Base-by-base conservation (phyloP, 37 sponge, comb jelly and placozoan genomes). In the Crambe crambe region DNA sequence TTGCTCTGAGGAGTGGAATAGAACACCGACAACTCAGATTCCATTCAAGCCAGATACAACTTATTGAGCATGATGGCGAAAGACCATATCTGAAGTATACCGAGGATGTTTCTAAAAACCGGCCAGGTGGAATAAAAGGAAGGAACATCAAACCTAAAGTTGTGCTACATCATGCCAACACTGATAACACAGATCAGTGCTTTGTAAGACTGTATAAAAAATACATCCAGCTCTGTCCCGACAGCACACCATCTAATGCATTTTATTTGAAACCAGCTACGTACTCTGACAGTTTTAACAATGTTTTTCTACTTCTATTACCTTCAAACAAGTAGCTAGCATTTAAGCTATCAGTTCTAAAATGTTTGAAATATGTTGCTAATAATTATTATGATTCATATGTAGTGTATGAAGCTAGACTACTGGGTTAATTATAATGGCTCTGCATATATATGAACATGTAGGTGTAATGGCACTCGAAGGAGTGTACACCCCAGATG, bases 1-100 rank as follows among this genome's bases (percentile, higher is more conserved):
- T 78, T 26, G 80, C 80, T 34, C 71, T 80, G n/a, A 30, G 80
- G 70, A 70, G 75, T n/a, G 67, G 86, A n/a, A 42, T 47, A 6
- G 80, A 86, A 30, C 86, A 86, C 37, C 42, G 58, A 0, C 71
- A 78, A 26, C 66, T 86, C 34, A 26, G 80, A 10, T 54, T 64
- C 32, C 21, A 47, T 39, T 58, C 58, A 51, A 18, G 54, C 15
- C 54, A 51, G 40, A 71, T 82, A 22, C 35, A 81, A 29, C 34
- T 82, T 17, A 40, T 82, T 60, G 83, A 82, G 67, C 40, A 43
- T 9, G 42, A 27, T 15, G 67, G 56, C 35, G 35, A 73, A 2
- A 42, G 36, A 21, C 54, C 75, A 12, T 83, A 75, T 31, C 69
- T 83, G 22, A 51, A 37, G 2, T 81, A 81, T 25, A 72, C 42